A percentile compares a stretch with the other conserved stretches of the same genome.
These are phyloP conservation scores for Parotocinclus haroldoi DNA, from an alignment of 2,797 vertebrate genomes.

Conservation along the genomic window DNA sequence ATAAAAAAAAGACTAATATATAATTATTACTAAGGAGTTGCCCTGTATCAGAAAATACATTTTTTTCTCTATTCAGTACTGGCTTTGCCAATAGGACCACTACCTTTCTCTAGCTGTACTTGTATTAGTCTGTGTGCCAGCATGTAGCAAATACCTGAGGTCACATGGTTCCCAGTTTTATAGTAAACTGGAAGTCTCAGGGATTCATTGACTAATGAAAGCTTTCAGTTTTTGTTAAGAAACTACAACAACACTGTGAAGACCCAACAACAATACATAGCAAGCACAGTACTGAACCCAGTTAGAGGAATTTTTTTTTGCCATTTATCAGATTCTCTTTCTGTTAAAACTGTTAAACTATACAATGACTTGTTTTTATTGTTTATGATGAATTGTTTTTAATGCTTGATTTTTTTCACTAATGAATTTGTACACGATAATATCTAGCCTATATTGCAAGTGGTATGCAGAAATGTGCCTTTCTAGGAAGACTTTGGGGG, in stretches of 20 bases:
- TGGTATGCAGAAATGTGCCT: conserved; percentile 55
- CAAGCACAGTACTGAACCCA: conserved; percentile 61
- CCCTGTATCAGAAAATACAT: conserved; percentile 8
- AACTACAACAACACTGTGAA: conserved; percentile 38
- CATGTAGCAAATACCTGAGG: conserved; percentile 16
- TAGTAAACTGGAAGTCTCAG: conserved; percentile 43
- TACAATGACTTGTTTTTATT: conserved; percentile 28
- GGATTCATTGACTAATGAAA: conserved; percentile 32
- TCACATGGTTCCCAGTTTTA: conserved; percentile 36
- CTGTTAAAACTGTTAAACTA: not conserved
- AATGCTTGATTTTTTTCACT: conserved; percentile 46
- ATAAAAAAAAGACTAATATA: conserved; percentile 34
- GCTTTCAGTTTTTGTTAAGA: conserved; percentile 6
- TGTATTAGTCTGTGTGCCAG: conserved; percentile 1
- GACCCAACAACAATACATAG: conserved; percentile 43
- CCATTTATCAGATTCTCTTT: conserved; percentile 61
- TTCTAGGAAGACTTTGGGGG: conserved; percentile 7
- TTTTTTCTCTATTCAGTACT: conserved; percentile 2
- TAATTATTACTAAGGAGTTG: conserved; percentile 19
- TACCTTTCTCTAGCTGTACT: not conserved
- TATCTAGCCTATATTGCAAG: conserved; percentile 60
- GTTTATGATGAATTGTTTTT: conserved; percentile 21
- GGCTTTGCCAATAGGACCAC: conserved; percentile 6
- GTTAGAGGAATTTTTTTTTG: conserved; percentile 44
- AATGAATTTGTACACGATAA: conserved; percentile 46